Conservation (phyloP, 2,113 vertebrate species). For the Platysteira castanea region DNA sequence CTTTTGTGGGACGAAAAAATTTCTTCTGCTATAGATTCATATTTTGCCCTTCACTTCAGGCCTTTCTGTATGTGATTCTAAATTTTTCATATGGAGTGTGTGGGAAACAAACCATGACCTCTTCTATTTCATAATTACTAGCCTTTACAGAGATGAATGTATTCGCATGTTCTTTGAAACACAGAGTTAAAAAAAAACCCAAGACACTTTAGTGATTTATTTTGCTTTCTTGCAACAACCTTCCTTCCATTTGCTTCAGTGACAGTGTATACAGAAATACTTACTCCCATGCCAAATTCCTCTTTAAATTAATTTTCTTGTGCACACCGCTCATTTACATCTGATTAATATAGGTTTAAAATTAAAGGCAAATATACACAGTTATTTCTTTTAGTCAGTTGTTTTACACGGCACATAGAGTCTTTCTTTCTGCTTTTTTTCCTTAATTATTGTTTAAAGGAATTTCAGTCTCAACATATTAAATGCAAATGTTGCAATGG, state of each 20-base stretch:
- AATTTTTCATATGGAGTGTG: neutral
- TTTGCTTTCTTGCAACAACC: neutral
- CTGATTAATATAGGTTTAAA: neutral
- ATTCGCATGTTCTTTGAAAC: neutral
- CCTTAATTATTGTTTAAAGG: neutral
- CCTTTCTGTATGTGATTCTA: neutral
- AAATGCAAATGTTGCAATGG: neutral
- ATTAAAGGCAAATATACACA: neutral
- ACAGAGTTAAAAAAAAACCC: rapidly evolving
- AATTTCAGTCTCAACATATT: neutral
- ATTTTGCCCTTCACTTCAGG: neutral
- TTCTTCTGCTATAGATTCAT: neutral
- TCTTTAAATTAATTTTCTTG: neutral
- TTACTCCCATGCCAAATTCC: neutral
- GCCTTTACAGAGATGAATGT: neutral
- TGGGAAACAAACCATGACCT: neutral
- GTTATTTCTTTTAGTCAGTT: neutral
- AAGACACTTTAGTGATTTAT: neutral
- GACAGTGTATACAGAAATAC: neutral
- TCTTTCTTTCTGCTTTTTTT: neutral
- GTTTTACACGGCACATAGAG: neutral
- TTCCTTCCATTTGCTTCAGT: neutral
- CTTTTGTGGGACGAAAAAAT: neutral
- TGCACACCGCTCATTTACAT: neutral
- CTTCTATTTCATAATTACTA: neutral